Percentiles rank a stretch among this genome's conserved stretches.
phyloP scores from a whole-genome alignment of 2,888 invertebrate genomes.

The Rhopalosiphum nymphaeae region DNA sequence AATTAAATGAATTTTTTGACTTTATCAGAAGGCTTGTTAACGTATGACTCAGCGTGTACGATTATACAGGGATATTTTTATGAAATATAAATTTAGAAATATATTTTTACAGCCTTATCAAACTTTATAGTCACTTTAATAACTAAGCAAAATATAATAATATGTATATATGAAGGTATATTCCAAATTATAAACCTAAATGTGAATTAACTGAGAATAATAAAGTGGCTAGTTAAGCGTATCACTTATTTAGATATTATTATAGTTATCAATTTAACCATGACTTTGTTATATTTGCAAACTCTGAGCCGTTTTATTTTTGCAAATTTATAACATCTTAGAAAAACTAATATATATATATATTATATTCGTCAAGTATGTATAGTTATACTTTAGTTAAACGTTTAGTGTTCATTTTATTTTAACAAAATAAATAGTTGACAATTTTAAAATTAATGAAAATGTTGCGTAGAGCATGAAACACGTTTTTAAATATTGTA shows the following conservation, averaged over 20 bases:
- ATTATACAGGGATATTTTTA: background rate
- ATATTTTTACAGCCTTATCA: background rate
- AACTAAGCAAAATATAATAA: background rate
- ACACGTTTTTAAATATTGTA: constrained; percentile 3
- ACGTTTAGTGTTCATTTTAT: background rate
- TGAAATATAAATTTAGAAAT: background rate
- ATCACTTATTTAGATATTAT: background rate
- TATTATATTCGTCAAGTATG: background rate
- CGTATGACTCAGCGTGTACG: background rate
- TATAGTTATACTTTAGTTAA: background rate
- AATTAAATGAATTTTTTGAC: background rate
- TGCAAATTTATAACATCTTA: background rate
- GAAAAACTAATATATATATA: background rate
- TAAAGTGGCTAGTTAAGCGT: background rate
- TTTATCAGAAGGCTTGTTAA: background rate
- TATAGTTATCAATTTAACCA: background rate
- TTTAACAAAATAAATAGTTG: background rate
- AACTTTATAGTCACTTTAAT: background rate
- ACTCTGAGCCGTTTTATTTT: background rate
- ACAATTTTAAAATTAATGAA: background rate
- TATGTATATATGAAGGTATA: too few species aligned
- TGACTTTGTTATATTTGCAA: background rate
- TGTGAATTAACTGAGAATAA: background rate
- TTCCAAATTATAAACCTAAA: background rate
- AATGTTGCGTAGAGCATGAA: constrained; percentile 5